phyloP scores from a whole-genome alignment of 2,888 invertebrate genomes.

The Meiosimyza platycephala region DNA sequence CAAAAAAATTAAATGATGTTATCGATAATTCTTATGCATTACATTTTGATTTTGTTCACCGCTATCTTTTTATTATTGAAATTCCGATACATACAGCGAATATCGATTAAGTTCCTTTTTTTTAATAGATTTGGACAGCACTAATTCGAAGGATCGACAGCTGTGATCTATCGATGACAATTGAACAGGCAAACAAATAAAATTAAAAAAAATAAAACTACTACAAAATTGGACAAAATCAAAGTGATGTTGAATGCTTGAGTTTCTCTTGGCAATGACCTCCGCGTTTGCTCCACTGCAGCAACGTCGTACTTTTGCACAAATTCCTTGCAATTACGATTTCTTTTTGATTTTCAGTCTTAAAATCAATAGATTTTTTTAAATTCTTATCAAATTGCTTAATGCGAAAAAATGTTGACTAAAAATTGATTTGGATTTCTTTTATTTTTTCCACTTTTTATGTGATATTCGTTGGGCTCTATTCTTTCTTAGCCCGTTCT shows the following conservation, averaged over 20 bases:
- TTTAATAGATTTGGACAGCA: no score
- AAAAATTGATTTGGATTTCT: slow-evolving; percentile 5
- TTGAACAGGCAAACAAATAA: slow-evolving; percentile 5
- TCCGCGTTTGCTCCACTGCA: slow-evolving; percentile 14
- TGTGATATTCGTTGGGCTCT: slow-evolving; percentile 18
- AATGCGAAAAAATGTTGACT: not conserved
- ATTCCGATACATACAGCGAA: no score
- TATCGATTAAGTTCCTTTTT: no score
- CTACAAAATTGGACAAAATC: not conserved
- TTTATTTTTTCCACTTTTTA: slow-evolving; percentile 14
- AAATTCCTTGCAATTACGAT: not conserved
- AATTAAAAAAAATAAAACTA: not conserved
- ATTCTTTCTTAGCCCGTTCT: slow-evolving; percentile 12
- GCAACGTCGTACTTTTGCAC: not conserved
- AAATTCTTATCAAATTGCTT: not conserved
- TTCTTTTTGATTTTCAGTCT: not conserved
- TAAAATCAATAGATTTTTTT: not conserved
- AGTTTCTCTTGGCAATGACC: slow-evolving; percentile 34
- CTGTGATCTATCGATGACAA: not conserved
- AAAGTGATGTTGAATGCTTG: not conserved
- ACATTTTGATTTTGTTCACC: no score
- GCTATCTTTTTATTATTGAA: no score
- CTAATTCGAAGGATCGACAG: no score
- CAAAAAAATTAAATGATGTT: no score
- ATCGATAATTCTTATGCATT: no score